Evolutionary conservation across 2,888 invertebrate genomes (phyloP), one percentile per base, ranked within the genome.

Genomic region (Hedya salicella): DNA sequence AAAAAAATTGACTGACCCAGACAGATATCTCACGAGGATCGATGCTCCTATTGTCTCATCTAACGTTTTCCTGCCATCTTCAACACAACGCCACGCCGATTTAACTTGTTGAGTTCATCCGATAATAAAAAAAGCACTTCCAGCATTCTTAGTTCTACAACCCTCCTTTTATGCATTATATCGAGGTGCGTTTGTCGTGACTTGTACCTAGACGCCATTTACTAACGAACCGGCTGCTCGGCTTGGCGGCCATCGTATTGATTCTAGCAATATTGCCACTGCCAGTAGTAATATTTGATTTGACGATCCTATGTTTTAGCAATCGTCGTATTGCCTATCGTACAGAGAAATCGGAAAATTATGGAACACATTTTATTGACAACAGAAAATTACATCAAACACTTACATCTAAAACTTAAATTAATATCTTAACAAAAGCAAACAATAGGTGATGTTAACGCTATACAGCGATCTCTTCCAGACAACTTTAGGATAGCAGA

Each of bases 171-270:
- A 66, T 61, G 60, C 60, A 66, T 52, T 65, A 59, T 44, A 67
- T 59, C 68, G 64, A 71, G 70, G 72, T 71, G 73, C 73, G 74
- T 75, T 71, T 72, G 75, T 76, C 71, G 72, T 73, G 75, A 76
- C 75, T 70, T 73, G 73, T 71, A 68, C 54, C 62, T 69, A 68
- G 72, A 71, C 67, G 70, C 64, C 71, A 75, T 80, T 81, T 72
- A 73, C 78, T 60, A 68, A 50, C 65, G 56, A 62, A 62, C 62
- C 30, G 39, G 48, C 53, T 59, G 36, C 50, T 64, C 44, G 39
- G 52, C 17, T 53, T 52, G 59, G 59, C 50, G 50, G 57, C 59
- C 50, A 25, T n/a, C 16, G 32, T 65, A 59, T 59, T 46, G 65
- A 53, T 59, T 59, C 50, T 39, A 65, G 65, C 39, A 25, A 40